Percentiles rank a stretch among this genome's conserved stretches.
phyloP scores from a whole-genome alignment of 2,113 vertebrate species.

The Macheiramphus alcinus region DNA sequence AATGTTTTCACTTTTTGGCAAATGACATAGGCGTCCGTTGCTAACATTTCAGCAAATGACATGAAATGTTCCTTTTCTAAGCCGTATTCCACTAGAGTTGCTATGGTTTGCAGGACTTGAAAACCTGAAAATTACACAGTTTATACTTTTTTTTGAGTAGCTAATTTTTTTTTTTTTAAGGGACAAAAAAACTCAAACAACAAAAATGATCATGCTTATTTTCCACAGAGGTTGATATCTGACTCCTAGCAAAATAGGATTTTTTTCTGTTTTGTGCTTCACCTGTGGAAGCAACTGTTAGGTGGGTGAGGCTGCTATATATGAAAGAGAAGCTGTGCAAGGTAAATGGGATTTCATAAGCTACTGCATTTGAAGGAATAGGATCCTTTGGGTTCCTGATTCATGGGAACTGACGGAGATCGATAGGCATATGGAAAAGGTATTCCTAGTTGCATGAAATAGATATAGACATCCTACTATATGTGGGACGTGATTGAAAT shows the following conservation, averaged over 20 bases:
- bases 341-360: not conserved
- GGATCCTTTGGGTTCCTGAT: not conserved
- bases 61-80: not conserved
- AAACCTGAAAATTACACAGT: not conserved
- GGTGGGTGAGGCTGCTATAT: not conserved
- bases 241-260: not conserved
- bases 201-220: not conserved
- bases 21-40: not conserved
- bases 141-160: not conserved
- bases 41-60: not conserved
- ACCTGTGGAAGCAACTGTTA: not conserved
- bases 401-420: not conserved
- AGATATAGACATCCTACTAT: not conserved
- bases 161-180: not conserved
- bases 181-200: fast-evolving
- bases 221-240: not conserved
- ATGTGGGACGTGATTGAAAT: not conserved
- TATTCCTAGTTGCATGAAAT: not conserved
- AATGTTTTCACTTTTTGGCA: not conserved
- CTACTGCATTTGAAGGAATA: not conserved
- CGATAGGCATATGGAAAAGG: not conserved
- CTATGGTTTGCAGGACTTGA: not conserved
- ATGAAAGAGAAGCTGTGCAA: not conserved
- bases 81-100: not conserved
- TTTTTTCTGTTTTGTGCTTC: not conserved